phyloP scores from a whole-genome alignment of 2,797 vertebrate species.

The Propithecus deckenii region DNA sequence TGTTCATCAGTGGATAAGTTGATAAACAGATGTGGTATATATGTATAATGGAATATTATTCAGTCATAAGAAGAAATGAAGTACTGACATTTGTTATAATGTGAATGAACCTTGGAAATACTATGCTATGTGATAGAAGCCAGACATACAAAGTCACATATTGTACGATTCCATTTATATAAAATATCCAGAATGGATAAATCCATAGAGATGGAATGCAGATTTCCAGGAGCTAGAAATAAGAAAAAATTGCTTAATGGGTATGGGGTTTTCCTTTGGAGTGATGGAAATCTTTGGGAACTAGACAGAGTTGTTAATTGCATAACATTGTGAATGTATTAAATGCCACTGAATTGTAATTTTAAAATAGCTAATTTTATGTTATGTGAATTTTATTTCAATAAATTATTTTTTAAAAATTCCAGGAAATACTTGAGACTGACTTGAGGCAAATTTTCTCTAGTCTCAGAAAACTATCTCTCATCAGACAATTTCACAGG shows the following conservation, averaged over 20 bases:
- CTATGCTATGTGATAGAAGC: background rate
- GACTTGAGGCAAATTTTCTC: conserved; percentile 95
- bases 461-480: background rate
- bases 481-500: conserved; percentile 91
- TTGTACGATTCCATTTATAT: background rate
- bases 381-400: background rate
- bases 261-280: background rate
- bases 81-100: background rate
- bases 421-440: conserved; percentile 91
- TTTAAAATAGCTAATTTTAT: background rate
- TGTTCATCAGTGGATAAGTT: background rate
- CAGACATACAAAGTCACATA: background rate
- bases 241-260: background rate
- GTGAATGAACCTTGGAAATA: background rate
- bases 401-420: conserved; percentile 86
- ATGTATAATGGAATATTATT: background rate
- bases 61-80: background rate
- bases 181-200: background rate
- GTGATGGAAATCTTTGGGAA: background rate
- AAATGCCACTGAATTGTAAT: background rate
- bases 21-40: background rate
- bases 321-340: background rate
- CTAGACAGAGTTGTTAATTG: background rate
- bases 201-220: background rate
- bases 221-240: background rate